Percentiles rank a stretch among this genome's conserved stretches.
Evolutionary conservation across 2,113 vertebrate species (phyloP).

Genomic region (Cyphomyrus plagiostoma): DNA sequence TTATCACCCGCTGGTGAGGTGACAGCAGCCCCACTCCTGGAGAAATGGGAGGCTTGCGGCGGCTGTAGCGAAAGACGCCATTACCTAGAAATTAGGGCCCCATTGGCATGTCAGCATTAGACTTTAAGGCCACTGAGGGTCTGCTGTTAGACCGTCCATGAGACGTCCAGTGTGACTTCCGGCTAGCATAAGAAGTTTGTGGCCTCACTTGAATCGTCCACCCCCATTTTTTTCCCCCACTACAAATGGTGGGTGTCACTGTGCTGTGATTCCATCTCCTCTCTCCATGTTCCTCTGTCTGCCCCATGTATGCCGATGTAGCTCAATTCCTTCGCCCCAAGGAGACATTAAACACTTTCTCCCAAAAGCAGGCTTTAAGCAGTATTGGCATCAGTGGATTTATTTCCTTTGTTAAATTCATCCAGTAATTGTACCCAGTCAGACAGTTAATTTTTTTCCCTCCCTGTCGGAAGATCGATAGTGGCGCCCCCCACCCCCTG

Average conservation of each 20-base stretch:
- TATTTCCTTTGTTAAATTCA: conserved; percentile 10
- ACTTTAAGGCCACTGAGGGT: not conserved
- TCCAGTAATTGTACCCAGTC: conserved; percentile 11
- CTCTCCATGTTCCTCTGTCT: not conserved
- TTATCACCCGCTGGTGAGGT: not conserved
- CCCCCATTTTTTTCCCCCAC: not conserved
- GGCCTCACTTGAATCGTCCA: not conserved
- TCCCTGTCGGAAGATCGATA: conserved; percentile 13
- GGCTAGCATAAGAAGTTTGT: not conserved
- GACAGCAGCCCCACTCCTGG: not conserved
- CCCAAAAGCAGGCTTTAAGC: not conserved
- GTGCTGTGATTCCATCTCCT: not conserved
- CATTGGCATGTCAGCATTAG: not conserved
- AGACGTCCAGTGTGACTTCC: not conserved
- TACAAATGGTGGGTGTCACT: not conserved
- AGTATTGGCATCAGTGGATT: conserved; percentile 6
- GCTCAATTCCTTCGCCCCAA: not conserved
- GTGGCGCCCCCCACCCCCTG: not conserved
- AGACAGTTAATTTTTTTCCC: conserved; percentile 9
- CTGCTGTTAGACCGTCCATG: not conserved
- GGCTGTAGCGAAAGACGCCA: not conserved
- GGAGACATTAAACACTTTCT: not conserved
- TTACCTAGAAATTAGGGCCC: not conserved
- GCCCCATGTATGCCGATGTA: not conserved
- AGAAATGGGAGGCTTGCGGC: not conserved